A percentile compares a stretch with the other conserved stretches of the same genome.
Conservation (phyloP, 2,797 vertebrate species). For the Peromyscus aztecus region DNA sequence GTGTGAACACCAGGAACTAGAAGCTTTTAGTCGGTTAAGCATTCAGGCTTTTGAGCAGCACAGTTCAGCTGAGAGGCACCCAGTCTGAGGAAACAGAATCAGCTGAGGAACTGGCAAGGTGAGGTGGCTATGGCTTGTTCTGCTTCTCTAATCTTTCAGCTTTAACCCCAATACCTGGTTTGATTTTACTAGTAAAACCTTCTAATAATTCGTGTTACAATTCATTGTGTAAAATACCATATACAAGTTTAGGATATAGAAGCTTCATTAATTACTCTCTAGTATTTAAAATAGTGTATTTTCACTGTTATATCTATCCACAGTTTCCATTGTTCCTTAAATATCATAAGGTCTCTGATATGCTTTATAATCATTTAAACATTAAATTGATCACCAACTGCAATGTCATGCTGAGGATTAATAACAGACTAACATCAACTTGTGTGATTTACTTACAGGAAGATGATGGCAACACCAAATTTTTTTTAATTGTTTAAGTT, state of each 20-base stretch:
- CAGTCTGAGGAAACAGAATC: too few relatives aligned
- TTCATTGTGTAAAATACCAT: neutral
- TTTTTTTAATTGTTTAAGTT: neutral
- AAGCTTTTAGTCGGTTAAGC: too few relatives aligned
- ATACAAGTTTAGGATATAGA: neutral
- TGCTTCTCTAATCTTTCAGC: too few relatives aligned
- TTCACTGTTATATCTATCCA: neutral
- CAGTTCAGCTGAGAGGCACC: too few relatives aligned
- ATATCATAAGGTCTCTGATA: neutral
- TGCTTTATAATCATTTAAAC: conserved; percentile 6
- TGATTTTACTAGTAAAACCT: too few relatives aligned
- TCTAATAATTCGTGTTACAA: too few relatives aligned
- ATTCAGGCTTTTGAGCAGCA: too few relatives aligned
- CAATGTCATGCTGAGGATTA: neutral
- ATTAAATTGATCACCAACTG: neutral
- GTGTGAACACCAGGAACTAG: too few relatives aligned
- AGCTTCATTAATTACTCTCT: conserved; percentile 30
- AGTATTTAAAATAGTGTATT: neutral
- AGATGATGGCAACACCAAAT: neutral
- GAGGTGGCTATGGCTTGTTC: too few relatives aligned
- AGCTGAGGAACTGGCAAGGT: too few relatives aligned
- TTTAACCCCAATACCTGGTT: too few relatives aligned
- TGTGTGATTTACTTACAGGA: neutral
- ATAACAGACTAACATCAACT: neutral
- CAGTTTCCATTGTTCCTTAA: neutral